Base-by-base conservation (phyloP, 1,140 invertebrate genomes). In the Globodera rostochiensis region DNA sequence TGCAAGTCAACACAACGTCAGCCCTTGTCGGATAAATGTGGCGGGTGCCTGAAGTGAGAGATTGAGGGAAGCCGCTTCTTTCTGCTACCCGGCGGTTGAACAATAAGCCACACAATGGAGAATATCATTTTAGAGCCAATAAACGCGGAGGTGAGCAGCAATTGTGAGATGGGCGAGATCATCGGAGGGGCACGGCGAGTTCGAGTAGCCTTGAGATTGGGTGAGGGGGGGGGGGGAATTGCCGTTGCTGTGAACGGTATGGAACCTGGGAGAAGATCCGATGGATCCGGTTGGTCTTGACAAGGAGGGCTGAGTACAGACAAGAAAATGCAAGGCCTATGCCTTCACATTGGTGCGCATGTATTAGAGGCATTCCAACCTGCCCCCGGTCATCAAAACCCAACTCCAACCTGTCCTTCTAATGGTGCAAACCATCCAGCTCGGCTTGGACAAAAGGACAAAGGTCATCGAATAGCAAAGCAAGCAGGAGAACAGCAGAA, bases 231-330 rank as follows among this genome's bases (percentile, higher is more conserved):
- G 13, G 50, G 64, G 53, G 53, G 53, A n/a, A 45, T 53, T 77
- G 8, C 0, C 5, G 21, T 53, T 77, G 8, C 0, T n/a, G 21
- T 5, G 19, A 67, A 50, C 2, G 15, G 19, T 2, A 53, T 25
- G 19, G 15, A 9, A 70, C 77, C 76, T 91, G 91, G 84, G 92
- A 91, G 86, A 93, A 93, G 82, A 94, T 94, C 80, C 94, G 90
- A 13, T 93, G 93, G 79, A 94, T 94, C 46, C 94, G 90, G 90
- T 94, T 94, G 3, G 94, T 94, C 90, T 94, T 94, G 5, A 93
- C 94, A 36, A 94, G 91, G 82, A 94, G 92, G 49, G 94, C 93
- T 25, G 93, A 92, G 87, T 94, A 94, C 81, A 94, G 93, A 57
- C 94, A 92, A 79, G 93, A 93, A 53, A 94, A 91, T 69, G 93